Base-by-base conservation (phyloP, 37 sponge, comb jelly and placozoan species). In the Aplysina aerophoba region DNA sequence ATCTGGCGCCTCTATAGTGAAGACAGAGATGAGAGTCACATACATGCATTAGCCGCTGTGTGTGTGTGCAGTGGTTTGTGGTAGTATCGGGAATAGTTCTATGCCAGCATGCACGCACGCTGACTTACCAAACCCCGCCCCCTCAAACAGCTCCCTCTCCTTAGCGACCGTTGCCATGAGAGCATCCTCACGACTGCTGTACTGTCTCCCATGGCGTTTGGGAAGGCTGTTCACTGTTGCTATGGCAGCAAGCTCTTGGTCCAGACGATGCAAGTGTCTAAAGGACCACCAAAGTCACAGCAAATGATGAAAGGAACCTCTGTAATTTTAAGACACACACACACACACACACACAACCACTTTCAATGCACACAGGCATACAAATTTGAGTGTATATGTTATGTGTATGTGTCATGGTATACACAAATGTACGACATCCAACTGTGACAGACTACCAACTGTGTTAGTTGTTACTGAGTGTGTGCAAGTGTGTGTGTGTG, bases 1-100 rank as follows among this genome's bases (percentile, higher is more conserved):
- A 44, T 88, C 64, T 13, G 89, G 84, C 66, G 83, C 83, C 79
- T 88, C 89, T 88, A 80, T n/a, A 68, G n/a, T n/a, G n/a, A n/a
- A n/a, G n/a, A n/a, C n/a, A n/a, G 31, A n/a, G n/a, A n/a, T n/a
- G 71, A 68, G 71, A 17, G 15, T 28, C 15, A 25, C 15, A 25
- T 25, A 17, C 27, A n/a, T n/a, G n/a, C n/a, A n/a, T n/a, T n/a
- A n/a, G n/a, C n/a, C n/a, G n/a, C n/a, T n/a, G n/a, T n/a, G n/a
- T n/a, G n/a, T n/a, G n/a, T n/a, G n/a, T n/a, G n/a, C n/a, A n/a
- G n/a, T n/a, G n/a, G n/a, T n/a, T n/a, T n/a, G n/a, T n/a, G n/a
- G n/a, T n/a, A n/a, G n/a, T n/a, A n/a, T n/a, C n/a, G n/a, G n/a
- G n/a, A n/a, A n/a, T n/a, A n/a, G n/a, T n/a, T n/a, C n/a, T n/a